Conservation (phyloP, 2,888 invertebrate species). For the Noctua comes region DNA sequence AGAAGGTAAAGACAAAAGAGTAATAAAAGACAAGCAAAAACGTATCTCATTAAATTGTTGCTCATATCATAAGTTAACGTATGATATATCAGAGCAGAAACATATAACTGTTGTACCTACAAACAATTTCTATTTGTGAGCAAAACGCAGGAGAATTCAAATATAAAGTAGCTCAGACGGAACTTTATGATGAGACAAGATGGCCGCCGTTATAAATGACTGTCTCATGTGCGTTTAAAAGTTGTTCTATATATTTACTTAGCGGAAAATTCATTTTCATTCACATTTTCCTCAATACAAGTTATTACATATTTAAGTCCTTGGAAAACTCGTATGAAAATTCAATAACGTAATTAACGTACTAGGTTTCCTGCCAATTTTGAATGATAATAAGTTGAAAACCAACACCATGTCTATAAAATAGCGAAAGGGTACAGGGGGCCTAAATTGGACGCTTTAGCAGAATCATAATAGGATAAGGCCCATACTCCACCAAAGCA, state of each 20-base stretch:
- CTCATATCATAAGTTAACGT: background rate
- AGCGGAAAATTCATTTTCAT: background rate
- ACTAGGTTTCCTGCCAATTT: background rate
- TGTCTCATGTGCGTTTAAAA: background rate
- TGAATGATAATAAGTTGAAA: background rate
- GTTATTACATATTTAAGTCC: background rate
- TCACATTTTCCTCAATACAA: background rate
- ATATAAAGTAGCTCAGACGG: constrained; percentile 16
- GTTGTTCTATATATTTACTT: background rate
- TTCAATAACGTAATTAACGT: background rate
- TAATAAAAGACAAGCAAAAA: background rate
- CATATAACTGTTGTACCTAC: background rate
- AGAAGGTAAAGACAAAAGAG: background rate
- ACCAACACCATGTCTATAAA: background rate
- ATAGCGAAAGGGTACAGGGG: background rate
- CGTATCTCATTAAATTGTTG: background rate
- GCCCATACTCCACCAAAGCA: too few species aligned
- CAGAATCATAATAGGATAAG: too few species aligned
- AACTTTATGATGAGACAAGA: constrained; percentile 43
- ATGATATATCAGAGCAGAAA: background rate
- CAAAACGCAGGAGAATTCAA: constrained; percentile 23
- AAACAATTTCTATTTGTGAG: constrained; percentile 27
- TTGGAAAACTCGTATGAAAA: background rate
- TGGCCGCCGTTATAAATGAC: constrained; percentile 29
- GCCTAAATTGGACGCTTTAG: too few species aligned